These are phyloP conservation scores for Tenthredo distinguenda DNA, from an alignment of 2,888 invertebrate species.

Conservation along the genomic window DNA sequence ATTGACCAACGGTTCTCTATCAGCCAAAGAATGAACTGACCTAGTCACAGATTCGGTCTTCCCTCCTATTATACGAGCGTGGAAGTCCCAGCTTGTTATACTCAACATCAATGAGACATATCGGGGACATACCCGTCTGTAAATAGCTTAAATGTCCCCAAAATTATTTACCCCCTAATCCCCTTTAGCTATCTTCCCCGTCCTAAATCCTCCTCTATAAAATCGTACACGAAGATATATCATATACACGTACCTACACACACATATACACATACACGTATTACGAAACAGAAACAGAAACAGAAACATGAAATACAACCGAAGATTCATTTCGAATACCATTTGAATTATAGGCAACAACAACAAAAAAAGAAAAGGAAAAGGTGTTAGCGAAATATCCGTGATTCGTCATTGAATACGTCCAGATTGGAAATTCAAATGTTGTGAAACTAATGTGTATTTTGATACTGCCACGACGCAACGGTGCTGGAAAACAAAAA, in stretches of 20 bases:
- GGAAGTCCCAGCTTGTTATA: constrained; percentile 30
- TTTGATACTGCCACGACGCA: constrained; percentile 1
- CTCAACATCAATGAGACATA: constrained; percentile 70
- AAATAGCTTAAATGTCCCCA: constrained; percentile 69
- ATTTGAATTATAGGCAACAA: background rate
- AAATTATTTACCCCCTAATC: background rate
- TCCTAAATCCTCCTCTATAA: background rate
- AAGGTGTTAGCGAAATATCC: constrained; percentile 6
- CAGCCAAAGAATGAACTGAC: constrained; percentile 72
- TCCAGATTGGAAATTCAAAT: constrained; percentile 18
- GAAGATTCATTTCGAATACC: constrained; percentile 2
- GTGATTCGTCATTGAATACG: constrained; percentile 49
- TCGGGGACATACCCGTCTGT: constrained; percentile 71
- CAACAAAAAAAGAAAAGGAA: background rate
- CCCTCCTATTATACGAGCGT: constrained; percentile 67
- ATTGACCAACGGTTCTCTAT: constrained; percentile 74
- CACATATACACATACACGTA: background rate
- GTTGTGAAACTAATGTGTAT: background rate
- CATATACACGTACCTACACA: background rate
- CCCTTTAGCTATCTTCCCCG: background rate
- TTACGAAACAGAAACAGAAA: background rate
- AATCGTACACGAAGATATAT: background rate
- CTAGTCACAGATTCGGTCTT: constrained; percentile 58
- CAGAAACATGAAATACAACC: background rate
- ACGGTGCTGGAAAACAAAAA: background rate